Evolutionary conservation across 1,140 invertebrate species (phyloP).

Genomic region (Drosophila bocki): DNA sequence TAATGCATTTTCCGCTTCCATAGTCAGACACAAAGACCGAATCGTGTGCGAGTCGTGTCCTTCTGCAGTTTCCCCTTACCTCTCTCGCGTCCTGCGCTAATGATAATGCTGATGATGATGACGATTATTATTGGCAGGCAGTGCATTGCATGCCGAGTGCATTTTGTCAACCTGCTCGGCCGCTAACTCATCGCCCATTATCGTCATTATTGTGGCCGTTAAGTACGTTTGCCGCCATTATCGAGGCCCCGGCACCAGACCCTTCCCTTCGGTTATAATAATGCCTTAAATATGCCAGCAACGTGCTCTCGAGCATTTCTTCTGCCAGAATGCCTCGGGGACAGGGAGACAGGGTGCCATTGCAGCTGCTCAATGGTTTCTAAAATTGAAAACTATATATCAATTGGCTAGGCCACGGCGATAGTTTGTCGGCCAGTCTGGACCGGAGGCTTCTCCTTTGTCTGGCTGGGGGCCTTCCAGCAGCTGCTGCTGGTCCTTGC

Average conservation of each 20-base stretch:
- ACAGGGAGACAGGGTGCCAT: background rate
- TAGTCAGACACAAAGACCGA: conserved; percentile 47
- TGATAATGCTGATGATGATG: conserved; percentile 55
- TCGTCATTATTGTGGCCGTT: conserved; percentile 82
- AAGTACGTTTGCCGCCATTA: conserved; percentile 73
- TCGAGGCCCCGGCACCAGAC: conserved; percentile 16
- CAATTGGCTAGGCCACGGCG: conserved; percentile 74
- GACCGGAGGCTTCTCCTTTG: conserved; percentile 34
- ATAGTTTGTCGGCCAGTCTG: conserved; percentile 41
- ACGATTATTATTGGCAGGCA: conserved; percentile 72
- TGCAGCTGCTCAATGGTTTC: conserved; percentile 77
- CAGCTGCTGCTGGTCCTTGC: conserved; percentile 33
- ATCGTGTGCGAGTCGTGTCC: conserved; percentile 34
- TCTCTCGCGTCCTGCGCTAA: conserved; percentile 3
- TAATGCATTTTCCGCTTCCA: conserved; percentile 51
- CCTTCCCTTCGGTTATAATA: conserved; percentile 44
- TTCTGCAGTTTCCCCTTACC: background rate
- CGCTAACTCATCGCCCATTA: conserved; percentile 68
- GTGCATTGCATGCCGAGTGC: conserved; percentile 62
- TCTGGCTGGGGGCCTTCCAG: conserved; percentile 15
- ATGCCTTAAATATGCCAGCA: conserved; percentile 71
- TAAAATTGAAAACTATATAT: conserved; percentile 85
- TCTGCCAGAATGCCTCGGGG: conserved; percentile 17
- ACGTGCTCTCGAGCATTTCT: conserved; percentile 22
- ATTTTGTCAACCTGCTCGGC: conserved; percentile 72